Evolutionary conservation across 2,888 invertebrate species (phyloP).

Genomic region (Drosophila silvestris): DNA sequence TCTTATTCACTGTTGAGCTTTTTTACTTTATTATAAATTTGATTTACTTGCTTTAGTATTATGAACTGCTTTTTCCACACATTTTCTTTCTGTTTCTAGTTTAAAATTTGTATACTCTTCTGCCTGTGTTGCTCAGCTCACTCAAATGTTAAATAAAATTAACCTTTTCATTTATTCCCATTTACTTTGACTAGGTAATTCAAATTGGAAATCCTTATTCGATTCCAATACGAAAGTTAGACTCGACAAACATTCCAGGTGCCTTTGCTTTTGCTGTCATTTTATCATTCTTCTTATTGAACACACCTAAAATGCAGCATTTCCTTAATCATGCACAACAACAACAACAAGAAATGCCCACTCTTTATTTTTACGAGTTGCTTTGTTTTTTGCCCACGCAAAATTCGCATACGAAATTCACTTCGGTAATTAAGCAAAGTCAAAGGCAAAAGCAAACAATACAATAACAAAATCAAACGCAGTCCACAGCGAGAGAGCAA

Average conservation of each 20-base stretch:
- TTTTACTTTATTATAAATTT: background rate
- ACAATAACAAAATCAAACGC: conserved; percentile 42
- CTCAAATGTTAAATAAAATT: background rate
- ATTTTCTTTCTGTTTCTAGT: background rate
- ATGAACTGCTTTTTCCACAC: background rate
- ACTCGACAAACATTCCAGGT: conserved; percentile 10
- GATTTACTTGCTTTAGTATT: background rate
- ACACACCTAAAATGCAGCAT: conserved; percentile 25
- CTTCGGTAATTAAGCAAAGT: conserved; percentile 54
- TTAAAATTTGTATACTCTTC: background rate
- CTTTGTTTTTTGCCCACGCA: conserved; percentile 44
- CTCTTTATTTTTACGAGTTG: conserved; percentile 17
- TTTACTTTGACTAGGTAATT: background rate
- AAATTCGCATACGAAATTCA: conserved; percentile 25
- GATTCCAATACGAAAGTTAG: background rate
- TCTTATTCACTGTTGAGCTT: background rate
- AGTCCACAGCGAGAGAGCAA: conserved; percentile 7
- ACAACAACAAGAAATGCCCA: conserved; percentile 20
- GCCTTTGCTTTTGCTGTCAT: conserved; percentile 8
- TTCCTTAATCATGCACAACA: conserved; percentile 40
- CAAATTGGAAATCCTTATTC: background rate
- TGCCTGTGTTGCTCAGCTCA: background rate
- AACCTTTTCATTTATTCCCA: too few species aligned
- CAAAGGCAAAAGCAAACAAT: conserved; percentile 53
- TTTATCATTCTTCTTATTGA: conserved; percentile 7